A percentile compares a stretch with the other conserved stretches of the same genome.
phyloP scores from a whole-genome alignment of 2,113 vertebrate genomes.

The Ceratotherium simum region DNA sequence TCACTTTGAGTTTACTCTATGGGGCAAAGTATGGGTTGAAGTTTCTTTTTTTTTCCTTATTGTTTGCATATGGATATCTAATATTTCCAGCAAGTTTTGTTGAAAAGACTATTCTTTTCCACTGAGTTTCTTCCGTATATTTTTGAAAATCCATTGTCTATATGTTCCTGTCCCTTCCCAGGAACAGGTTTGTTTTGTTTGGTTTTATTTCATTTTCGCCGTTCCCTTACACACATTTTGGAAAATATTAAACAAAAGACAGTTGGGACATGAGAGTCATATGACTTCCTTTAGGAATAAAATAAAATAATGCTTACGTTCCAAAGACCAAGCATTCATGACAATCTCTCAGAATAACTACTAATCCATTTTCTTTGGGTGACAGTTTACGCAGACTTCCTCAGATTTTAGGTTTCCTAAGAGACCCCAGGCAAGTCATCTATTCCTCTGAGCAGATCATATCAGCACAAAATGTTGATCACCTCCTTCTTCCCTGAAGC shows the following conservation, averaged over 20 bases:
- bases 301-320: not conserved
- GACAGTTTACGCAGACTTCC: not conserved
- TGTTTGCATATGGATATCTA: not conserved
- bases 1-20: too few relatives aligned
- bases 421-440: too few relatives aligned
- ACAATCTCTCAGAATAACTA: not conserved
- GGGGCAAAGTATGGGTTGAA: not conserved
- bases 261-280: not conserved
- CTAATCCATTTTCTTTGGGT: not conserved
- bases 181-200: not conserved
- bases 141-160: accelerated
- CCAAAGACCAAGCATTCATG: not conserved
- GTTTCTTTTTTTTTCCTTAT: too few relatives aligned
- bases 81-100: not conserved
- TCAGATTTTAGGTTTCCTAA: too few relatives aligned
- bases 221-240: too few relatives aligned
- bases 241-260: not conserved
- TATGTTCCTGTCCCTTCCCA: not conserved
- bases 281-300: not conserved
- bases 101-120: not conserved
- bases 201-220: not conserved
- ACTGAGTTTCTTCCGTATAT: not conserved
- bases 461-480: too few relatives aligned
- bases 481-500: too few relatives aligned
- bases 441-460: too few relatives aligned